Percentiles rank a stretch among this genome's conserved stretches.
phyloP scores from a whole-genome alignment of 2,888 invertebrate genomes.

The Sycophila texana region DNA sequence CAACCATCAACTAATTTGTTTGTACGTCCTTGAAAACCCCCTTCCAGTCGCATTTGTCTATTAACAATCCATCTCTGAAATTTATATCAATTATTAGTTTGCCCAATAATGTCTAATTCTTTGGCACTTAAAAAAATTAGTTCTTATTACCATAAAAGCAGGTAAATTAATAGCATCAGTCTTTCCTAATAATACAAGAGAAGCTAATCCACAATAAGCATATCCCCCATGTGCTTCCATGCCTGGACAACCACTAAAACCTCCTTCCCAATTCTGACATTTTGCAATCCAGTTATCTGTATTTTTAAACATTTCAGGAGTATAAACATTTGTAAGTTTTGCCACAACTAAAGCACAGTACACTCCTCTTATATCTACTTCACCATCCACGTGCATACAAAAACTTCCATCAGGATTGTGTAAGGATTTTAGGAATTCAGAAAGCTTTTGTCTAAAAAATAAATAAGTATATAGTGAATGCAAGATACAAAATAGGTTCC shows the following conservation, averaged over 20 bases:
- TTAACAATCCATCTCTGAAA: slow-evolving; percentile 89
- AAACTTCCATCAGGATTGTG: slow-evolving; percentile 93
- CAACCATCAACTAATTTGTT: slow-evolving; percentile 99
- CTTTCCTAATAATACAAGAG: slow-evolving; percentile 88
- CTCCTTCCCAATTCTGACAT: slow-evolving; percentile 99
- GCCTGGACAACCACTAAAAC: slow-evolving; percentile 95
- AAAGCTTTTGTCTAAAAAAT: slow-evolving; percentile 80
- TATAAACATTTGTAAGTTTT: slow-evolving; percentile 87
- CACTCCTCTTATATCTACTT: slow-evolving; percentile 95
- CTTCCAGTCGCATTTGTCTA: slow-evolving; percentile 95
- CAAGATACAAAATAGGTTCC: neutral
- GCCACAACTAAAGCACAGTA: slow-evolving; percentile 97
- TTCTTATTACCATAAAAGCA: slow-evolving; percentile 80
- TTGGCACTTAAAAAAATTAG: neutral
- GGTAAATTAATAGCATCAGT: slow-evolving; percentile 85
- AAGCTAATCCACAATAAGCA: slow-evolving; percentile 96
- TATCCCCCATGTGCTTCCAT: slow-evolving; percentile 99
- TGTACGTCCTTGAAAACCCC: slow-evolving; percentile 97
- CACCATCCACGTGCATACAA: slow-evolving; percentile 93
- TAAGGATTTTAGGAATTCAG: slow-evolving; percentile 87
- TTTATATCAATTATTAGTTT: neutral
- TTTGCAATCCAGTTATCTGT: slow-evolving; percentile 94
- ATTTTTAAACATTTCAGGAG: slow-evolving; percentile 86
- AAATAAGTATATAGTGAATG: slow-evolving; percentile 10
- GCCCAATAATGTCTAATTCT: neutral